phyloP scores from a whole-genome alignment of 2,888 invertebrate genomes.

The Cremastobaeus sp. region DNA sequence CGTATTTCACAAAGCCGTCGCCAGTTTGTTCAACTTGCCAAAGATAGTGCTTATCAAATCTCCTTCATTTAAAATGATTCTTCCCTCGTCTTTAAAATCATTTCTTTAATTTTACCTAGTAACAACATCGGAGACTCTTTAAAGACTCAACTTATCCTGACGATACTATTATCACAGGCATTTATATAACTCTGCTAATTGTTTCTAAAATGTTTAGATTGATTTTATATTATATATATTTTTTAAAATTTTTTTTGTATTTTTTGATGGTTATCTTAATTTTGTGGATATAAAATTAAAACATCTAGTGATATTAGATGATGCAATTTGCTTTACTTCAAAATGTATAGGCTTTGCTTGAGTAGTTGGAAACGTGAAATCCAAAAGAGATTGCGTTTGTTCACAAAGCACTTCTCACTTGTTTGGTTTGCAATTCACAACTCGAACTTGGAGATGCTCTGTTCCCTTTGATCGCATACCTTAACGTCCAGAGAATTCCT shows the following conservation, averaged over 20 bases:
- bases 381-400: conserved; percentile 35
- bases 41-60: no score
- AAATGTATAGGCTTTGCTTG: conserved; percentile 70
- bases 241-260: conserved; percentile 57
- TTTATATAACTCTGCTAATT: conserved; percentile 79
- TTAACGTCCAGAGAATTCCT: conserved; percentile 41
- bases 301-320: conserved; percentile 75
- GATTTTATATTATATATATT: conserved; percentile 64
- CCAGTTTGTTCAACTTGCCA: not conserved
- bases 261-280: conserved; percentile 45
- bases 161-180: conserved; percentile 86
- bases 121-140: conserved; percentile 81
- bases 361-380: conserved; percentile 55
- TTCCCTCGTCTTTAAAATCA: conserved; percentile 2
- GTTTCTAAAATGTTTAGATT: conserved; percentile 76
- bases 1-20: not conserved
- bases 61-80: not conserved
- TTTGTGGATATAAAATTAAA: conserved; percentile 71
- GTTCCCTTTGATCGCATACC: conserved; percentile 23
- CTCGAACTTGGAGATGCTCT: conserved; percentile 50
- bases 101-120: conserved; percentile 76
- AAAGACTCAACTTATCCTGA: conserved; percentile 85
- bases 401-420: conserved; percentile 4
- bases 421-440: conserved; percentile 34
- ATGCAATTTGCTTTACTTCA: conserved; percentile 73